Conservation (phyloP, 1,140 invertebrate species). For the Aphaenogaster rudis region DNA sequence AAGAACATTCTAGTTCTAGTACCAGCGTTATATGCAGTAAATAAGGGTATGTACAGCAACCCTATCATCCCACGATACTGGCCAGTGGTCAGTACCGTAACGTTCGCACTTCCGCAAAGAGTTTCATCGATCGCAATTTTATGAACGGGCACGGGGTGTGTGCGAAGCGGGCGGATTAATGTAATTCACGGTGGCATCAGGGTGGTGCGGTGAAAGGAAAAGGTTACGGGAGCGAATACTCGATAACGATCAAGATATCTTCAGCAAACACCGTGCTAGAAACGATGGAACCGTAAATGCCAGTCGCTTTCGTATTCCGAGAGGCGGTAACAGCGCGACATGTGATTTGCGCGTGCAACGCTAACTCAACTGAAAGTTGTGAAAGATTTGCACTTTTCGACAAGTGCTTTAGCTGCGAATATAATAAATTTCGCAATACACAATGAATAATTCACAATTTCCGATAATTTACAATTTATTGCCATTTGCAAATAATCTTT, state of each 20-base stretch:
- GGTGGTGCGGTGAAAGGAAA: constrained; percentile 6
- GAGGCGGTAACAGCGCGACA: neutral
- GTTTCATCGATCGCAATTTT: constrained; percentile 27
- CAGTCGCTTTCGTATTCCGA: constrained; percentile 39
- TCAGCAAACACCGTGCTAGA: neutral
- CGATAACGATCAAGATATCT: constrained; percentile 55
- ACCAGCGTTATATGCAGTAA: constrained; percentile 9
- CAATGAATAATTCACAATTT: constrained; percentile 11
- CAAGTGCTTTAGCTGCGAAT: neutral
- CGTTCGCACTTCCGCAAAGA: constrained; percentile 15
- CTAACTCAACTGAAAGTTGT: constrained; percentile 1
- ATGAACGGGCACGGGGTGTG: neutral
- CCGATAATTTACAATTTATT: neutral
- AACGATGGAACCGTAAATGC: constrained; percentile 34
- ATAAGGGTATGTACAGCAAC: neutral
- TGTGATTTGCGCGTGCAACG: constrained; percentile 17
- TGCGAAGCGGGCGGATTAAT: constrained; percentile 15
- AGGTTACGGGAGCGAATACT: constrained; percentile 25
- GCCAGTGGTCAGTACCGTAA: neutral
- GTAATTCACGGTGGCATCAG: constrained; percentile 11
- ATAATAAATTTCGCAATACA: neutral
- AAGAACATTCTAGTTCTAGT: neutral
- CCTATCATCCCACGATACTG: neutral
- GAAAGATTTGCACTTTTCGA: constrained; percentile 18
- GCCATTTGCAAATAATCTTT: neutral